phyloP scores from a whole-genome alignment of 2,888 invertebrate genomes.

The Eupithecia subfuscata region DNA sequence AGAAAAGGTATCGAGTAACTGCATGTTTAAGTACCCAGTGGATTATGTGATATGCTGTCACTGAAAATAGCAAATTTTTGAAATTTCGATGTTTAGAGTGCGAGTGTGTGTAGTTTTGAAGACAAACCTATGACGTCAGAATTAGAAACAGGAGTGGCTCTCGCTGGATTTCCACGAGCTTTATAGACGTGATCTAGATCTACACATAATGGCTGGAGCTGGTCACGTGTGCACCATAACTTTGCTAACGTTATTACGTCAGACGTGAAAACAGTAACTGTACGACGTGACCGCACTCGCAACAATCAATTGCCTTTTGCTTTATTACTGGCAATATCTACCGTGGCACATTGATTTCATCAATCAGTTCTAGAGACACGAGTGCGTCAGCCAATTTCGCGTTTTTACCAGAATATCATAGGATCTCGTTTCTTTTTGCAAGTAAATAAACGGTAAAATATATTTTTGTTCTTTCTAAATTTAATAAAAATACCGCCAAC shows the following conservation, averaged over 20 bases:
- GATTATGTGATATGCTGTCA: not conserved
- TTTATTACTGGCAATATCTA: constrained; percentile 67
- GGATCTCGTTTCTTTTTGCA: not conserved
- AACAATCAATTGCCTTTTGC: constrained; percentile 80
- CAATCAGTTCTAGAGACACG: constrained; percentile 14
- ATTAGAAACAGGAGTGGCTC: constrained; percentile 7
- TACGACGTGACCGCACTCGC: constrained; percentile 81
- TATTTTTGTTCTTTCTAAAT: not conserved
- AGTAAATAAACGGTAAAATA: not conserved
- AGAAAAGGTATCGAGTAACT: constrained; percentile 1
- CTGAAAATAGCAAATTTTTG: not conserved
- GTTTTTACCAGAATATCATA: not conserved
- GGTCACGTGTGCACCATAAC: constrained; percentile 79
- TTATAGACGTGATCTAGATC: constrained; percentile 32
- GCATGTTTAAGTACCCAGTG: not conserved
- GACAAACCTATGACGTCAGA: not conserved
- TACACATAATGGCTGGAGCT: constrained; percentile 54
- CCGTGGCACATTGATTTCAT: constrained; percentile 59
- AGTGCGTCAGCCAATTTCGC: not conserved
- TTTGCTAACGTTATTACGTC: constrained; percentile 82
- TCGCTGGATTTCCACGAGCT: constrained; percentile 15
- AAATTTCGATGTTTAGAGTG: not conserved
- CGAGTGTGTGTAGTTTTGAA: not conserved
- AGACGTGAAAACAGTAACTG: constrained; percentile 83
- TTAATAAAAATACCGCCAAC: not conserved